Evolutionary conservation across 1,140 invertebrate species (phyloP), one percentile per base, ranked within the genome.

Genomic region (Cotesia chilonis): DNA sequence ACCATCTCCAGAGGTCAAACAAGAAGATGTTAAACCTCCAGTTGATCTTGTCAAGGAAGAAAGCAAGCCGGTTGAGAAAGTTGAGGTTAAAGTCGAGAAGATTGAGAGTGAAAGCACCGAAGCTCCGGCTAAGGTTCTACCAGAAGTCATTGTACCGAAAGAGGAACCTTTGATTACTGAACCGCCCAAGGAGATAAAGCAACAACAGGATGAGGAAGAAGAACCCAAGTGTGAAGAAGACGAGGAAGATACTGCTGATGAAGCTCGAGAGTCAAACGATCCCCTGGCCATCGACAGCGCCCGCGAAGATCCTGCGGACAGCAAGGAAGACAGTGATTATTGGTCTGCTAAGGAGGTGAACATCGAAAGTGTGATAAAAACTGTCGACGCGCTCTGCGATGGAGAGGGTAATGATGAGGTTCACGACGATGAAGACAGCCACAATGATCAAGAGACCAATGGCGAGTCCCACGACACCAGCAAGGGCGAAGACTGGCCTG

Each of bases 321-420:
- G 86, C 70, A 92, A 92, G 76, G 92, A 93, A 74, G 92, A 94
- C 77, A 92, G 89, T 79, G 92, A 93, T 80, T 91, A 90, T 78
- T 93, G 92, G 92, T 91, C 91, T 28, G 90, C 91, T 1, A 93
- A 93, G 83, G 92, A 94, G 77, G 89, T 93, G 1, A 92, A 92
- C 77, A 92, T 93, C 70, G 92, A 94, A 74, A 93, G 92, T 37
- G 92, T 94, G 12, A 94, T 94, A 66, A 93, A 94, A 81, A 93
- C 92, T 72, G 90, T 93, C 0, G 92, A 93, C 77, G 91, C 91
- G 4, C 74, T 90, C 0, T 90, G 89, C 64, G 86, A 87, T 14
- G 79, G 75, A 1, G 86, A 86, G 10, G 76, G 69, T 0, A 86
- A 84, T 35, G 85, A 86, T 0, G 84, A 82, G 0, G 20, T 4